Evolutionary conservation across 2,888 invertebrate species (phyloP).

Genomic region (Atrina japonica): DNA sequence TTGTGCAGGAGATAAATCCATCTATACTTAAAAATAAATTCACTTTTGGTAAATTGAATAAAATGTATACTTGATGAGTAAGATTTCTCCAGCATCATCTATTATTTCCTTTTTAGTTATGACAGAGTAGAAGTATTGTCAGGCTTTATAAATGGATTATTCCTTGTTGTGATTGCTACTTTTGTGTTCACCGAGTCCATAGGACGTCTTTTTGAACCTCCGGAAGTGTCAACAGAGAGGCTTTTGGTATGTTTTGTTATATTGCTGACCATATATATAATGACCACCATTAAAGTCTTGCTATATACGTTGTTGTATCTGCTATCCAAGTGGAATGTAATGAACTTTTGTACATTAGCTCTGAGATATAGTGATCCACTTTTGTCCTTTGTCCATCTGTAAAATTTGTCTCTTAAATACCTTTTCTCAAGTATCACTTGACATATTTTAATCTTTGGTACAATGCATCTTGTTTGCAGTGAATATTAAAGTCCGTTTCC

Average conservation of each 20-base stretch:
- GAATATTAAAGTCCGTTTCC: too few species aligned
- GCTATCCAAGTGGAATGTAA: too few species aligned
- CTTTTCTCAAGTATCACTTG: too few species aligned
- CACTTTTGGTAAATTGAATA: too few species aligned
- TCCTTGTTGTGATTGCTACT: conserved; percentile 83
- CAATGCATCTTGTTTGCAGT: neutral
- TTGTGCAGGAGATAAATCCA: too few species aligned
- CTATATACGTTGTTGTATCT: neutral
- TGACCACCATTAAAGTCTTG: neutral
- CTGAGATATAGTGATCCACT: too few species aligned
- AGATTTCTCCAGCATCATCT: too few species aligned
- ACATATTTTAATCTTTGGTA: too few species aligned
- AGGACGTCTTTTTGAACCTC: conserved; percentile 83
- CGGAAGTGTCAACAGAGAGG: conserved; percentile 82
- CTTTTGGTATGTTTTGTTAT: conserved; percentile 79
- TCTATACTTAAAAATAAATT: too few species aligned
- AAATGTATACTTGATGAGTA: too few species aligned
- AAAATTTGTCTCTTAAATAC: neutral
- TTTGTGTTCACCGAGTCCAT: conserved; percentile 83
- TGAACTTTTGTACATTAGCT: too few species aligned
- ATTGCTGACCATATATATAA: neutral
- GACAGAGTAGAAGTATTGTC: conserved; percentile 83
- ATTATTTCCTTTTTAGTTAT: conserved; percentile 80
- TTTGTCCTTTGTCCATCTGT: too few species aligned
- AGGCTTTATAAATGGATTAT: conserved; percentile 84